Base-by-base conservation (phyloP, 2,797 vertebrate species). In the Danio jaintianensis region DNA sequence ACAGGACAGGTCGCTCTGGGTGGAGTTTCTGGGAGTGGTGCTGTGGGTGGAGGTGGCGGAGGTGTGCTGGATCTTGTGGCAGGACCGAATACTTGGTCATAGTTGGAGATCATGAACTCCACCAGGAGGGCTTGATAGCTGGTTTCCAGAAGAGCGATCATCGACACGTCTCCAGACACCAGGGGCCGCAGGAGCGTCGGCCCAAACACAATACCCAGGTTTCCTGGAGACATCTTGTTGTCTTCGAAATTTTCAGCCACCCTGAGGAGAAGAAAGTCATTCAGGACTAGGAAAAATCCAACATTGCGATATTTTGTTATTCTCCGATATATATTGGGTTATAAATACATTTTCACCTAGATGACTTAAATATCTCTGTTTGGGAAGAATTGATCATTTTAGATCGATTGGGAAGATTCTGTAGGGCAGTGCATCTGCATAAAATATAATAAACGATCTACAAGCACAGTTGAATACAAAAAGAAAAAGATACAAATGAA, bases 181-280 rank as follows among this genome's bases (percentile, higher is more conserved):
- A 92, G 93, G 71, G 93, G 92, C 69, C 95, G 95, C 87, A 99
- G 82, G 80, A 99, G 90, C 0, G 97, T 98, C 0, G 97, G 97
- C 5, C 97, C 97, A 52, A 99, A 98, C 15, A 98, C 94, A 7
- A 99, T 99, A 29, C 97, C 97, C 90, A 99, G 82, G 87, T 98
- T 99, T 84, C 94, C 94, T 0, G 96, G 88, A 12, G 94, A 96
- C 97, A 99, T 99, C 90, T 96, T 98, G 92, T 99, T 99, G 79
- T 96, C 94, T 56, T 98, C 95, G 0, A 80, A 89, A 70, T 90
- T 92, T 85, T 94, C 91, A 13, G 97, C 95, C 80, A 98, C 95
- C 90, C 97, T 99, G 87, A 53, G 61, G 38, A 79, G 67, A 76
- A 66, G 29, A 63, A 38, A 71, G 18, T 22, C 29, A 29, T 29